Percentiles rank a stretch among this genome's conserved stretches.
Conservation (phyloP, 2,113 vertebrate genomes). For the Urocynchramus pylzowi region DNA sequence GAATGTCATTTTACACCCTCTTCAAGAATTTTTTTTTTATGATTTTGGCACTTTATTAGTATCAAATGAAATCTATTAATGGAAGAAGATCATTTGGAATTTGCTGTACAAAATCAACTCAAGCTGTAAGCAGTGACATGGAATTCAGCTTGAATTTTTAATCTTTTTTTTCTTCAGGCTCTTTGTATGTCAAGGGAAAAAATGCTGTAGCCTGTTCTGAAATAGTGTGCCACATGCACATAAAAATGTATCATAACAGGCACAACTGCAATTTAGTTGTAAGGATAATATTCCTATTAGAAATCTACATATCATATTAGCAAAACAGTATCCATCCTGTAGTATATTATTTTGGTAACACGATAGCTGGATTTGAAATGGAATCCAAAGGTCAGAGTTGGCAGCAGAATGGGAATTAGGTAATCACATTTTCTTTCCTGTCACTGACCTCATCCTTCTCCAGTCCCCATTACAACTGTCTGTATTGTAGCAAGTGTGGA, state of each 20-base stretch:
- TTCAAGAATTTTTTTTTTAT: background rate
- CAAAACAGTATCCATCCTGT: background rate
- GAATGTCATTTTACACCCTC: background rate
- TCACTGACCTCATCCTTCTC: conserved; percentile 28
- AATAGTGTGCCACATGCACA: background rate
- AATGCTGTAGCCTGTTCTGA: background rate
- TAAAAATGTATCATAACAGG: conserved; percentile 33
- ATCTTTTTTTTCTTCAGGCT: background rate
- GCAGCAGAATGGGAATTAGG: conserved; percentile 7
- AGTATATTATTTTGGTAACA: conserved; percentile 47
- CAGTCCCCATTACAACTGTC: background rate
- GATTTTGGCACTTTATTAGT: background rate
- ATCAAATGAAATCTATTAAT: background rate
- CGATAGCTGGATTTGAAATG: conserved; percentile 39
- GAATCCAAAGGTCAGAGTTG: conserved; percentile 52
- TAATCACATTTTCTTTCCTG: conserved; percentile 36
- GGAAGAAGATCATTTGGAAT: background rate
- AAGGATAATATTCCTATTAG: conserved; percentile 38
- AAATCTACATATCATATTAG: conserved; percentile 42
- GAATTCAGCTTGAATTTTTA: background rate
- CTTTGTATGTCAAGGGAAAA: background rate
- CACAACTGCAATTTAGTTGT: conserved; percentile 34
- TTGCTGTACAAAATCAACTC: background rate
- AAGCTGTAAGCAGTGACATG: background rate
- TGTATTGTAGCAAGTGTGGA: background rate